A percentile compares a stretch with the other conserved stretches of the same genome.
Conservation (phyloP, 2,113 vertebrate genomes). For the Spheniscus mendiculus region DNA sequence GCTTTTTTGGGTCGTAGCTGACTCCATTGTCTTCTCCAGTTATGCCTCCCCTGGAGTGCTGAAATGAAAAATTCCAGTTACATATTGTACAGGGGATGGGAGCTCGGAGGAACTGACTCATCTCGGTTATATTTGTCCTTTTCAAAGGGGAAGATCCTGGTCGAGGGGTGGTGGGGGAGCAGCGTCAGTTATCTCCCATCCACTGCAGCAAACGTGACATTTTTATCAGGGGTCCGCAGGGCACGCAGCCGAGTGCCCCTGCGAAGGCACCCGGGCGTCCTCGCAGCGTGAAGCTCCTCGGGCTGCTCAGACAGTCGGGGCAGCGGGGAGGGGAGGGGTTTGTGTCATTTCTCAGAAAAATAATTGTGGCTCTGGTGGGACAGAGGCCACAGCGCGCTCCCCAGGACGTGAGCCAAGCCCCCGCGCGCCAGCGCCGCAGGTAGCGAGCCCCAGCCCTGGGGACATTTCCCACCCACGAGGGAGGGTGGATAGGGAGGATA, state of each 20-base stretch:
- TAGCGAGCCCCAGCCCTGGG: not conserved
- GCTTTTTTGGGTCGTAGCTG: not conserved
- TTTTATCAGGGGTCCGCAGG: not conserved
- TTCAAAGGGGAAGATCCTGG: not conserved
- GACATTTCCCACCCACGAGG: accelerated
- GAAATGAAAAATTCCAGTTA: constrained; percentile 25
- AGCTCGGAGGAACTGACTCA: constrained; percentile 59
- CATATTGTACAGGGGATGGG: not conserved
- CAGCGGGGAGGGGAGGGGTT: not conserved
- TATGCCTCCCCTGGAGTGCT: constrained; percentile 44
- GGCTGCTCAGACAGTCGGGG: not conserved
- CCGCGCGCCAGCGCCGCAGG: accelerated
- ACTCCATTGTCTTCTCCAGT: constrained; percentile 53
- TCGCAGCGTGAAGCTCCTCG: not conserved
- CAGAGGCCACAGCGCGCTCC: not conserved
- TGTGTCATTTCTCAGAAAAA: not conserved
- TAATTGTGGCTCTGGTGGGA: accelerated
- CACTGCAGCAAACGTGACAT: accelerated
- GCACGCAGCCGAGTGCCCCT: accelerated
- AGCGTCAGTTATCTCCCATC: not conserved
- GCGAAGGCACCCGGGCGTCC: accelerated
- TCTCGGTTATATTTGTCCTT: not conserved
- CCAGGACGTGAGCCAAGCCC: not conserved
- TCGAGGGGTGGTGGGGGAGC: not conserved
- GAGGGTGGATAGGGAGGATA: not conserved